Conservation (phyloP, 2,797 vertebrate genomes). For the Urocyon cinereoargenteus region DNA sequence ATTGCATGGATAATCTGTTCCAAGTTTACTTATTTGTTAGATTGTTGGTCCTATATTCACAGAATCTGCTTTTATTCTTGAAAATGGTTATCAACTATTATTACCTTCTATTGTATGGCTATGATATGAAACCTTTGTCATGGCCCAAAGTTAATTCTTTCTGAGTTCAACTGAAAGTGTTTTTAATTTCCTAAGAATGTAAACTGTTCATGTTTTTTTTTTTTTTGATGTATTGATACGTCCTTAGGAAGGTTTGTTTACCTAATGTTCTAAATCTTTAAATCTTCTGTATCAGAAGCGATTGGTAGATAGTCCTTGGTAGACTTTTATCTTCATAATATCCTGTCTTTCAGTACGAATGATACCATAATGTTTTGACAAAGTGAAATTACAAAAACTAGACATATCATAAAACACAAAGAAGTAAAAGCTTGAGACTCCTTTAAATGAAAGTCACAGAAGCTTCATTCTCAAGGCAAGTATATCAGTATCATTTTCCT, state of each 20-base stretch:
- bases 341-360: conserved; percentile 5
- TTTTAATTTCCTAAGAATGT: conserved; percentile 19
- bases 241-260: background rate
- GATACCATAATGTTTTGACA: conserved; percentile 25
- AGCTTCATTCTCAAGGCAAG: background rate
- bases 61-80: conserved; percentile 19
- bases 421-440: background rate
- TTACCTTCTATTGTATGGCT: background rate
- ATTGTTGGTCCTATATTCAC: background rate
- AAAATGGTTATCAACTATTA: background rate
- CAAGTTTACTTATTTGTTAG: background rate
- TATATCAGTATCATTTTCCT: conserved; percentile 29
- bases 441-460: conserved; percentile 12
- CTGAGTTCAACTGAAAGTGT: background rate
- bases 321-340: conserved; percentile 51
- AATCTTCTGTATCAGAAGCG: background rate
- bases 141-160: conserved; percentile 14
- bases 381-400: background rate
- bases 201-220: background rate
- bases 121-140: background rate
- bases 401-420: background rate
- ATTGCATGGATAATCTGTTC: background rate
- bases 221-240: background rate
- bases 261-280: conserved; percentile 46
- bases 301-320: background rate